These are phyloP conservation scores for Morpho achilles DNA, from an alignment of 2,888 invertebrate species.

Conservation along the genomic window DNA sequence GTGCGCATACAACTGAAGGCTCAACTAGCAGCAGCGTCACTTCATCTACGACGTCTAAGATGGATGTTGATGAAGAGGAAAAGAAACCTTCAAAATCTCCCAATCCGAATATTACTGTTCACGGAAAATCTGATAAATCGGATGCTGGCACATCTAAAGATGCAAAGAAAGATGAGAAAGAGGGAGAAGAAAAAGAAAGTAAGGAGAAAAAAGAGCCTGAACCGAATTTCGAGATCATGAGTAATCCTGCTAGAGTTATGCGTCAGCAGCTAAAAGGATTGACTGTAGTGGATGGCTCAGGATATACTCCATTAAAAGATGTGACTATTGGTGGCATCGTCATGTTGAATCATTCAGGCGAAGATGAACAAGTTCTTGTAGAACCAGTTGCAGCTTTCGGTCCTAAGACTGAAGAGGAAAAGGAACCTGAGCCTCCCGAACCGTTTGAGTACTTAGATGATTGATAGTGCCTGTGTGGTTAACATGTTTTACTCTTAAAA, in stretches of 20 bases:
- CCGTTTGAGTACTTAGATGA: slow-evolving; percentile 97
- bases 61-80: slow-evolving; percentile 90
- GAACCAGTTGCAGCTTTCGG: slow-evolving; percentile 96
- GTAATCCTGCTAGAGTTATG: slow-evolving; percentile 97
- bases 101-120: slow-evolving; percentile 72
- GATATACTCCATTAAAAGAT: slow-evolving; percentile 93
- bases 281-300: slow-evolving; percentile 87
- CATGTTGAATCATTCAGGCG: slow-evolving; percentile 92
- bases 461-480: slow-evolving; percentile 61
- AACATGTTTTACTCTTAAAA: slow-evolving; percentile 32
- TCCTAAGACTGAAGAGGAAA: slow-evolving; percentile 95
- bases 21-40: slow-evolving; percentile 78
- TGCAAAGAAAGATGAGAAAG: slow-evolving; percentile 70
- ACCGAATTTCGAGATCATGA: slow-evolving; percentile 92
- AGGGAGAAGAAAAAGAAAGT: slow-evolving; percentile 63
- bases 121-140: slow-evolving; percentile 67
- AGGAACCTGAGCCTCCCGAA: slow-evolving; percentile 98
- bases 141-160: slow-evolving; percentile 67
- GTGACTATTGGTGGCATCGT: slow-evolving; percentile 97
- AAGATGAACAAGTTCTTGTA: slow-evolving; percentile 90
- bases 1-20: slow-evolving; percentile 86
- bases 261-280: slow-evolving; percentile 92
- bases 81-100: slow-evolving; percentile 71
- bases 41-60: slow-evolving; percentile 84
- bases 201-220: slow-evolving; percentile 91